A percentile compares a stretch with the other conserved stretches of the same genome.
phyloP scores from a whole-genome alignment of 2,888 invertebrate genomes.

The Lamellibrachia satsuma region DNA sequence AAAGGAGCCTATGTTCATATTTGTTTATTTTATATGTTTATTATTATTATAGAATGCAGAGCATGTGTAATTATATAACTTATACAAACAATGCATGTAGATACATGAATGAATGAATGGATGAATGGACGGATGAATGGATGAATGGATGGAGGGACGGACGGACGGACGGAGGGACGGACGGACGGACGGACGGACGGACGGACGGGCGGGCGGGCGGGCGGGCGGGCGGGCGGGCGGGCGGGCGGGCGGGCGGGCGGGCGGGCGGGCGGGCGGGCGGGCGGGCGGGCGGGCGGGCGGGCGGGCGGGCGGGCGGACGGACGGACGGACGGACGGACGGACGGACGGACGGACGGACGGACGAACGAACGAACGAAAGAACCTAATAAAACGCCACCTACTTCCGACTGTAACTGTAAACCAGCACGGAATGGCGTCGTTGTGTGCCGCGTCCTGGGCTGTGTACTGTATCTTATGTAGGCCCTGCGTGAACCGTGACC shows the following conservation, averaged over 20 bases:
- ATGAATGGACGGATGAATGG: background rate
- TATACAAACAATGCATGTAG: no score
- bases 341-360: constrained; percentile 22
- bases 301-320: background rate
- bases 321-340: constrained; percentile 19
- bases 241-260: background rate
- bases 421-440: background rate
- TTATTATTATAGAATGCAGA: no score
- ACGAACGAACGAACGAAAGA: background rate
- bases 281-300: background rate
- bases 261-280: background rate
- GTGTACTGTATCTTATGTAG: background rate
- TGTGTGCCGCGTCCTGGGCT: background rate
- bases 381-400: background rate
- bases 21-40: no score
- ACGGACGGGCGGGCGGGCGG: no score
- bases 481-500: background rate
- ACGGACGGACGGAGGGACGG: no score
- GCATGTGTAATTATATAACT: no score
- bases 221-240: no score
- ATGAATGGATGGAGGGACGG: background rate
- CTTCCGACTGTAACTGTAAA: background rate
- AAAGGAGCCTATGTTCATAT: no score
- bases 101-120: background rate
- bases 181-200: no score